Evolutionary conservation across 2,797 vertebrate species (phyloP), one percentile per base, ranked within the genome.

Genomic region (Alfaro cultratus): DNA sequence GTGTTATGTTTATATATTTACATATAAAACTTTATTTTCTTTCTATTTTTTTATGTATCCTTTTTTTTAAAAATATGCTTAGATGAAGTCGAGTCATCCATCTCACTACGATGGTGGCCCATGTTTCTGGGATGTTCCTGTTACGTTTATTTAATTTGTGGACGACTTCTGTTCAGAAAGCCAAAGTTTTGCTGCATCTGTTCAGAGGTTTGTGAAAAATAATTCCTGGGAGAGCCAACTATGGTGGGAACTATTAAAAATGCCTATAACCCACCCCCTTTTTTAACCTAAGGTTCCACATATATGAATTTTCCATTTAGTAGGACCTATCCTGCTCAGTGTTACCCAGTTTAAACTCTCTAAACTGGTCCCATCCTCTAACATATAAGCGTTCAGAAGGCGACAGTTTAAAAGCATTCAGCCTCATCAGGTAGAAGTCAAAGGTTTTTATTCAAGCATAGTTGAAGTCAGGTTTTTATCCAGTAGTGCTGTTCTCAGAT

Each of bases 1-100:
- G 88, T 95, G 90, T 95, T 95, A 92, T 78, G 74, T 92, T 87
- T 86, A 88, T 94, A 80, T 94, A 88, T 90, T 87, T 84, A 86
- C 86, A 87, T 85, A 64, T 74, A 39, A 88, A 29, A 11, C 83
- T 91, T 91, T 76, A 18, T 67, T 67, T 67, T 77, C 16, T 90
- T 85, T 78, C n/a, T 60, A 75, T 29, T 90, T 85, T 78, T 39
- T 71, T 29, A 67, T 77, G 7, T 86, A 80, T 82, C 21, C 76
- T 43, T 39, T 39, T 39, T 5, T 34, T 80, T 85, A n/a, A n/a
- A n/a, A n/a, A n/a, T 21, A 29, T 68, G 16, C 36, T 68, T 4
- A 85, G 88, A 84, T 92, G 85, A 94, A 93, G 88, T 92, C 82
- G 85, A 36, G 45, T 36, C 53, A 88, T 45, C 82, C 72, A 80